Evolutionary conservation across 2,888 invertebrate species (phyloP).

Genomic region (Heliconius sara): DNA sequence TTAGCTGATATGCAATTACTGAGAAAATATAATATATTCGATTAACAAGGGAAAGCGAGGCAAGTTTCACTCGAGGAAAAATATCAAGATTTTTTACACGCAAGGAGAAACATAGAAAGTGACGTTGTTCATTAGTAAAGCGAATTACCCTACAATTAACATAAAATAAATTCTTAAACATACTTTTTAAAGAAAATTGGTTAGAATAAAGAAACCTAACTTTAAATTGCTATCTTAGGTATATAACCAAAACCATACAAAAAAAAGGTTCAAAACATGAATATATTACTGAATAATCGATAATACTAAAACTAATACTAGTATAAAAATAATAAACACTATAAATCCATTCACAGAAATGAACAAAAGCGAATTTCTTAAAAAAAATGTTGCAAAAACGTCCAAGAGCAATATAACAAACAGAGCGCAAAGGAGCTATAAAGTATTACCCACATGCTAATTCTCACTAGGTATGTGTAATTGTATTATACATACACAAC

Average conservation of each 20-base stretch:
- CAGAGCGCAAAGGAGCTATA: constrained; percentile 80
- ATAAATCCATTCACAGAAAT: constrained; percentile 39
- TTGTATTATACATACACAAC: constrained; percentile 63
- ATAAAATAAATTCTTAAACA: constrained; percentile 29
- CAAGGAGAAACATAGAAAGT: constrained; percentile 68
- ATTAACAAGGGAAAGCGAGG: constrained; percentile 78
- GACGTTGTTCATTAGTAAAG: constrained; percentile 40
- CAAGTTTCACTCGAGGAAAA: constrained; percentile 75
- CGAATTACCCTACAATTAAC: constrained; percentile 37
- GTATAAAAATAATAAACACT: constrained; percentile 27
- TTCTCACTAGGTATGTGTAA: constrained; percentile 69
- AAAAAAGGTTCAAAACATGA: not conserved
- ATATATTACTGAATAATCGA: constrained; percentile 19
- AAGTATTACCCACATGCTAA: constrained; percentile 82
- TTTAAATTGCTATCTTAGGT: not conserved
- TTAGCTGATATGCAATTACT: constrained; percentile 48
- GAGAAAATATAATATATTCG: constrained; percentile 66
- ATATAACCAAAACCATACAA: not conserved
- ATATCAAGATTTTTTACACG: constrained; percentile 83
- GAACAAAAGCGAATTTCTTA: constrained; percentile 46
- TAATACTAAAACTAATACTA: constrained; percentile 18
- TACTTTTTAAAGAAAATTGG: constrained; percentile 3
- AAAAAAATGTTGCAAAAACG: constrained; percentile 75
- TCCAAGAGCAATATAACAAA: constrained; percentile 71
- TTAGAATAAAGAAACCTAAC: not conserved